Base-by-base conservation (phyloP, 2,797 vertebrate species). In the Graptemys geographica region DNA sequence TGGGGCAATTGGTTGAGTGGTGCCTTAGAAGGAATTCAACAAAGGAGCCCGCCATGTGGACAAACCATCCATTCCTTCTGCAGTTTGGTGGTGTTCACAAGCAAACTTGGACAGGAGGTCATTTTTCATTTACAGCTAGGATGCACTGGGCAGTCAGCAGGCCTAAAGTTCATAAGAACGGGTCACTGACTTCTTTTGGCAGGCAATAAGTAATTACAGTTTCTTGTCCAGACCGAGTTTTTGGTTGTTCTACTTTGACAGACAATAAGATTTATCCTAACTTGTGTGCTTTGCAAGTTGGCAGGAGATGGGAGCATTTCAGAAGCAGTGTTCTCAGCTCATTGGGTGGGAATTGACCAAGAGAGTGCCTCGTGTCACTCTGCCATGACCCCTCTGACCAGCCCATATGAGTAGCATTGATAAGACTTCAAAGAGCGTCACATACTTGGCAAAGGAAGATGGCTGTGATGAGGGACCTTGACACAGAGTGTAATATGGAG, bases 391-490 rank as follows among this genome's bases (percentile, higher is more conserved):
- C 5, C 13, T 89, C 89, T 87, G 72, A 85, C n/a, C 87, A 65
- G 28, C 28, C n/a, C 47, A 85, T 53, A 85, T 47, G 79, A 62
- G 86, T 72, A 83, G 84, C 56, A 96, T 52, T 33, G 90, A 90
- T 81, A 72, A 72, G 16, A 91, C 81, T 93, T 89, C 81, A 86
- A 84, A 95, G 92, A 88, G 52, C 18, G 55, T 41, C 80, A 79
- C 3, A 53, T 49, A 78, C 31, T 89, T 92, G 94, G 95, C 93
- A 95, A 59, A 82, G 41, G 47, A 91, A 83, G 91, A 74, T 49
- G 79, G 85, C 59, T 94, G 93, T 88, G 83, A 94, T 91, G 72
- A 81, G 33, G 81, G 82, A 93, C 47, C 55, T 79, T 90, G 84
- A 88, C 55, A 51, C 57, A 55, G 2, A 0, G 76, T 59, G 6